phyloP scores from a whole-genome alignment of 1,140 invertebrate genomes.

The fruit fly (Drosophila melanogaster) region DNA sequence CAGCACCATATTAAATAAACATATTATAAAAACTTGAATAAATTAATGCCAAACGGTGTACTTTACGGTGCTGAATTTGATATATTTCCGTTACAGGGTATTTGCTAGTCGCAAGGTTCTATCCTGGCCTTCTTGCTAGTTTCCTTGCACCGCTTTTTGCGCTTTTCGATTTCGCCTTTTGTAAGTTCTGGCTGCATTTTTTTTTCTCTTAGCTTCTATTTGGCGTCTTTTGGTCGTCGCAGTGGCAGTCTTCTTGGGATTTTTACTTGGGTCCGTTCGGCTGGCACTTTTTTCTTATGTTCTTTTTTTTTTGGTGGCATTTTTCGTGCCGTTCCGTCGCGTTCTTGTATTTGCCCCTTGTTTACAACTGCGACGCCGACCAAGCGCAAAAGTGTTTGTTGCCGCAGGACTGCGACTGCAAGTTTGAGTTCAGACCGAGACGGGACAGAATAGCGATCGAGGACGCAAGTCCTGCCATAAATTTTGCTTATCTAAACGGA shows the following conservation, averaged over 20 bases:
- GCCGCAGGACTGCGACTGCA: conserved; percentile 63
- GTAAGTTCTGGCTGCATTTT: conserved; percentile 28
- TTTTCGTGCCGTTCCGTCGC: conserved; percentile 10
- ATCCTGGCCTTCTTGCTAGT: not conserved
- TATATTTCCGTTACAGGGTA: not conserved
- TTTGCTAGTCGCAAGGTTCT: not conserved
- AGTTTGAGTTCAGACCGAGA: conserved; percentile 22
- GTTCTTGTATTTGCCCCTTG: conserved; percentile 52
- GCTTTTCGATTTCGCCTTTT: conserved; percentile 11
- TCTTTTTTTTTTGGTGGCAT: conserved; percentile 7
- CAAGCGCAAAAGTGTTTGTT: conserved; percentile 78
- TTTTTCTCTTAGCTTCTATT: conserved; percentile 1
- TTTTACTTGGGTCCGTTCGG: not conserved
- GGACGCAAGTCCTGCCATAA: conserved; percentile 61
- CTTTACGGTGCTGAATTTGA: too few species aligned
- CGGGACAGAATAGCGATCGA: conserved; percentile 9
- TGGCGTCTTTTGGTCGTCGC: conserved; percentile 52
- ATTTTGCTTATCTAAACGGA: conserved; percentile 81
- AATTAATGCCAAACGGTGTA: too few species aligned
- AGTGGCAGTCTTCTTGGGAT: not conserved
- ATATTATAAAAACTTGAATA: too few species aligned
- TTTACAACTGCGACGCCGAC: conserved; percentile 75
- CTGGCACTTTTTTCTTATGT: not conserved
- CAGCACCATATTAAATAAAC: too few species aligned
- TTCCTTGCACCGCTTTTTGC: conserved; percentile 9